phyloP scores from a whole-genome alignment of 2,888 invertebrate species.

The Torymus texanus region DNA sequence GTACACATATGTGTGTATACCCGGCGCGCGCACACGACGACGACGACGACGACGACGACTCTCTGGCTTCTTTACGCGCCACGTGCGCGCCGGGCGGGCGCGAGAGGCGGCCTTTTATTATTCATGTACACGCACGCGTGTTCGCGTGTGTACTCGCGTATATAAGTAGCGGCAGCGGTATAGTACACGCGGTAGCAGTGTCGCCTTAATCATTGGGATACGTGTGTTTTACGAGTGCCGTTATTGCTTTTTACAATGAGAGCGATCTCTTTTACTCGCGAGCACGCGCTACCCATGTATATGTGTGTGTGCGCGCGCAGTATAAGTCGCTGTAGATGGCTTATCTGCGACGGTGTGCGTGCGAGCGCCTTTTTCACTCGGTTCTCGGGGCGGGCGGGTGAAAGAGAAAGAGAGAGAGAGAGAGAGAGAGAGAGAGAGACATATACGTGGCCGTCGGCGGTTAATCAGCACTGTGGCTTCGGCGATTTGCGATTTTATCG shows the following conservation, averaged over 20 bases:
- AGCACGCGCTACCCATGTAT: neutral
- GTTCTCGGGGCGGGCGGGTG: neutral
- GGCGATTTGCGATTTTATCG: slow-evolving; percentile 33
- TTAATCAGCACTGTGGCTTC: slow-evolving; percentile 25
- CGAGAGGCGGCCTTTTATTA: slow-evolving; percentile 35
- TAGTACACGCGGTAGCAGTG: neutral
- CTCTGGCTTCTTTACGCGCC: slow-evolving; percentile 18
- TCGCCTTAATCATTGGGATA: slow-evolving; percentile 39
- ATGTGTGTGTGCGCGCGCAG: neutral
- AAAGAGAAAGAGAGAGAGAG: too few relatives aligned
- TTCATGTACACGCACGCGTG: slow-evolving; percentile 37
- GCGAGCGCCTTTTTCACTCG: neutral
- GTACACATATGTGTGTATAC: too few relatives aligned
- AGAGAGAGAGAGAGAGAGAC: too few relatives aligned
- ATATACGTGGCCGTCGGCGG: neutral
- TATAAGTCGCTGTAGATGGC: neutral
- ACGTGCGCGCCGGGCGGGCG: slow-evolving; percentile 30
- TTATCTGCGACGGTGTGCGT: neutral
- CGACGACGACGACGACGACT: neutral
- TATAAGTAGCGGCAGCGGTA: slow-evolving; percentile 2
- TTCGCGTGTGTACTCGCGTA: slow-evolving; percentile 6
- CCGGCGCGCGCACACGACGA: too few relatives aligned
- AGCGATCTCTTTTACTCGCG: neutral
- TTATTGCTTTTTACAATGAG: slow-evolving; percentile 41
- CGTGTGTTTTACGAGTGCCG: slow-evolving; percentile 25